Base-by-base conservation (phyloP, 2,797 vertebrate species). In the Erpetoichthys calabaricus region DNA sequence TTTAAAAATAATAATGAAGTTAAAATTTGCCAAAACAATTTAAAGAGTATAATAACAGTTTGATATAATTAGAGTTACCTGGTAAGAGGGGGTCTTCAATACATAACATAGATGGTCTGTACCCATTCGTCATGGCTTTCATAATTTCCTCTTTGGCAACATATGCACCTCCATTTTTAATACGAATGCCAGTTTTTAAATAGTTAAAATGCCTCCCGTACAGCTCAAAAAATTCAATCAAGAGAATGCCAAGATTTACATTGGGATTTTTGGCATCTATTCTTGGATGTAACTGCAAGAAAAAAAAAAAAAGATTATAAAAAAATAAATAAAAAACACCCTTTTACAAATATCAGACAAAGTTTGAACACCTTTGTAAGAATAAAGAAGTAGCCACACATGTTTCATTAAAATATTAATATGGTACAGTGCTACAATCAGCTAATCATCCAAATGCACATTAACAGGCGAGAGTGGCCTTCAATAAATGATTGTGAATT, bases 201-300 rank as follows among this genome's bases (percentile, higher is more conserved):
- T 99, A 99, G 83, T 99, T 99, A 82, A 99, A 99, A 80, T 97
- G 92, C 70, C 94, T 92, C 62, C 95, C 95, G 47, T 98, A 99
- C 58, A 99, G 77, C 83, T 99, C 95, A 66, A 99, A 99, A 80
- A 99, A 99, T 78, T 99, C 95, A 53, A 99, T 93, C 51, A 99
- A 87, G 79, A 99, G 83, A 80, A 94, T 84, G 58, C 95, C 95
- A 70, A 99, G 81, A 75, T 98, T 97, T 73, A 90, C 89, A 60
- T 84, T 90, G 61, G 89, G 86, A 75, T 86, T 90, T 61, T 87
- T 85, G 72, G 92, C 89, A 61, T 99, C 91, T 9, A 97, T 94
- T 56, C 94, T 88, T 59, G 94, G 94, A 75, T 99, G 95, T 63
- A 96, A 80, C 94, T 99, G 72, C 43, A 58, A 66, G 49, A 59